phyloP scores from a whole-genome alignment of 2,113 vertebrate genomes.

The Orcinus orca region DNA sequence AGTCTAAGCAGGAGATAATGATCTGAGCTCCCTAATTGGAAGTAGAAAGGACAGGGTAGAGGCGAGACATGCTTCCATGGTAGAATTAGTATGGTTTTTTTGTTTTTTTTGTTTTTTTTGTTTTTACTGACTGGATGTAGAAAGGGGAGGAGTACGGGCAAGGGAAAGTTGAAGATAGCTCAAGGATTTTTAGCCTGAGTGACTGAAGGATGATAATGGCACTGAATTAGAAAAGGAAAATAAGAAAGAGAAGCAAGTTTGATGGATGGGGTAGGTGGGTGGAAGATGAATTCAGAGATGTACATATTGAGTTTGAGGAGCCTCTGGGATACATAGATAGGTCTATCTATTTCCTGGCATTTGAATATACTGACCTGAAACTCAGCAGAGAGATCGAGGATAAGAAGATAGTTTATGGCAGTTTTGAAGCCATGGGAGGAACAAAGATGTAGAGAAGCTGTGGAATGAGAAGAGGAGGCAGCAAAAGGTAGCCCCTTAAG shows the following conservation, averaged over 20 bases:
- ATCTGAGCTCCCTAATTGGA: background rate
- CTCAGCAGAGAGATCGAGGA: background rate
- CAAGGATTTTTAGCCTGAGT: background rate
- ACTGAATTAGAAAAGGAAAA: slow-evolving; percentile 8
- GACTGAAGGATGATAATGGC: background rate
- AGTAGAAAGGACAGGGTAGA: background rate
- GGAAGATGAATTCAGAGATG: background rate
- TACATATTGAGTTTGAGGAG: background rate
- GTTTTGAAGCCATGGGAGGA: background rate
- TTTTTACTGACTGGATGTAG: background rate
- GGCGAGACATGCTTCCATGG: background rate
- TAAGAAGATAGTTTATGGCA: background rate
- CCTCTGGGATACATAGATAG: background rate
- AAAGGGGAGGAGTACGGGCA: background rate
- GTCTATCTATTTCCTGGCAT: background rate
- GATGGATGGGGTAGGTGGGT: background rate
- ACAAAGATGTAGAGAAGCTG: background rate
- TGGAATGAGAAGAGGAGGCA: background rate
- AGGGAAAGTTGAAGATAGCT: background rate
- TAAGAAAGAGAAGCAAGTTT: background rate
- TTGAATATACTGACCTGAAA: background rate
- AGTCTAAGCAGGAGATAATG: background rate
- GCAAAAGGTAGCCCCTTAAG: background rate
- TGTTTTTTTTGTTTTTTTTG: background rate
- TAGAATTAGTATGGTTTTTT: background rate